Percentiles rank a stretch among this genome's conserved stretches.
Evolutionary conservation across 2,888 invertebrate genomes (phyloP).

Genomic region (Trachelus stipa): DNA sequence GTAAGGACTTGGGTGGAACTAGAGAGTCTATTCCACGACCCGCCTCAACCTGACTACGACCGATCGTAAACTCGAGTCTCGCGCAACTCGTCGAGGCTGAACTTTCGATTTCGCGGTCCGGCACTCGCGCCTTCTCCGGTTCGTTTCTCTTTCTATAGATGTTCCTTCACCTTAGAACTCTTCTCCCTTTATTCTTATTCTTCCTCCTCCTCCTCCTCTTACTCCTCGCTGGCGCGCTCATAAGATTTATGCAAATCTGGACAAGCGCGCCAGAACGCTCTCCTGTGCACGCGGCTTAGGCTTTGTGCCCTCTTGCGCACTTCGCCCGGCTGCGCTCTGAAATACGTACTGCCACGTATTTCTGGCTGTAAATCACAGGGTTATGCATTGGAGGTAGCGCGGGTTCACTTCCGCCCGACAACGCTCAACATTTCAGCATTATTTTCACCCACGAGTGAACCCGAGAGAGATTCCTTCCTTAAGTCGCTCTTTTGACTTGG

Average conservation of each 20-base stretch:
- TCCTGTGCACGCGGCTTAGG: constrained; percentile 3
- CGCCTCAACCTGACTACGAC: background rate
- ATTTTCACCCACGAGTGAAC: constrained; percentile 37
- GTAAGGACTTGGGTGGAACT: background rate
- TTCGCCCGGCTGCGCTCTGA: constrained; percentile 19
- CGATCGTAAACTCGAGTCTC: constrained; percentile 2
- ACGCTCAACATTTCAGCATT: constrained; percentile 29
- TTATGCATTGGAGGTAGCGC: constrained; percentile 43
- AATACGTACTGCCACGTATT: constrained; percentile 38
- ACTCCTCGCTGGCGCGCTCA: background rate
- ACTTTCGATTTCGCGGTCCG: constrained; percentile 57
- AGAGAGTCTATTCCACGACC: background rate
- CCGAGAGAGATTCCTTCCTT: background rate
- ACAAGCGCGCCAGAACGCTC: constrained; percentile 32
- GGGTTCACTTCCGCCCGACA: constrained; percentile 30
- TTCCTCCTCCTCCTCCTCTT: background rate
- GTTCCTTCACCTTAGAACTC: background rate
- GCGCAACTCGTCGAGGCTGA: constrained; percentile 35
- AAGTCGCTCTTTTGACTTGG: constrained; percentile 1
- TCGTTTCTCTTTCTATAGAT: constrained; percentile 33
- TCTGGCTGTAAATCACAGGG: constrained; percentile 60
- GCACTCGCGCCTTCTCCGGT: constrained; percentile 32
- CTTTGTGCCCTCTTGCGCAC: constrained; percentile 14
- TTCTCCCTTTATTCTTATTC: background rate
- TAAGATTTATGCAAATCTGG: constrained; percentile 59